Evolutionary conservation across 2,797 vertebrate genomes (phyloP).

Genomic region (Peromyscus aztecus): DNA sequence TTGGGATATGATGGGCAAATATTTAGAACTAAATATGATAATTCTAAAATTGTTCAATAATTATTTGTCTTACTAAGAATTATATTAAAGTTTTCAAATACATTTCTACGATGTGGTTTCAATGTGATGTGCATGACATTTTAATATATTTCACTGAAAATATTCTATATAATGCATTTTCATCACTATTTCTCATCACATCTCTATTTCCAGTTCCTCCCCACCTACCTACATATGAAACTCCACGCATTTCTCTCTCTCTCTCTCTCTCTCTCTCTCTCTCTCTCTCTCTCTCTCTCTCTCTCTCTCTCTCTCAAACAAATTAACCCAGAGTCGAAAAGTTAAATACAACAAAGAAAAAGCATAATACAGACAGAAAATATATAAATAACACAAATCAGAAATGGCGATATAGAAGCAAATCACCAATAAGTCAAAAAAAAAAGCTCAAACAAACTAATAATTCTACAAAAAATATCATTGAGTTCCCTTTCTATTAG

Average conservation of each 20-base stretch:
- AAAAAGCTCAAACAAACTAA: neutral
- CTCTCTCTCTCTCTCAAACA: too few species aligned
- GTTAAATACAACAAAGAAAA: neutral
- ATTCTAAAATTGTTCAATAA: slow-evolving; percentile 4
- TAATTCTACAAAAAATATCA: neutral
- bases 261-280: too few species aligned
- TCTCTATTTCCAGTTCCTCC: neutral
- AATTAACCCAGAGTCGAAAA: neutral
- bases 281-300: too few species aligned
- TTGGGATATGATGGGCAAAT: neutral
- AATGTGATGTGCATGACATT: neutral
- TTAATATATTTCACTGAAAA: neutral
- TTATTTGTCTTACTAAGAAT: neutral
- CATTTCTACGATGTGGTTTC: neutral
- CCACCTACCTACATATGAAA: neutral
- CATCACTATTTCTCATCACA: neutral
- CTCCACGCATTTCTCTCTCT: too few species aligned
- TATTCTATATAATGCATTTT: neutral
- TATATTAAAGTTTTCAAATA: neutral
- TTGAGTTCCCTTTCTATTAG: neutral
- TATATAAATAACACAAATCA: neutral
- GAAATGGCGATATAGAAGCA: neutral
- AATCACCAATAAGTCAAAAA: neutral
- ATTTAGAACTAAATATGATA: neutral
- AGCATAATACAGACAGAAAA: neutral